phyloP scores from a whole-genome alignment of 2,113 vertebrate genomes.

The Gorsachius goisagi region DNA sequence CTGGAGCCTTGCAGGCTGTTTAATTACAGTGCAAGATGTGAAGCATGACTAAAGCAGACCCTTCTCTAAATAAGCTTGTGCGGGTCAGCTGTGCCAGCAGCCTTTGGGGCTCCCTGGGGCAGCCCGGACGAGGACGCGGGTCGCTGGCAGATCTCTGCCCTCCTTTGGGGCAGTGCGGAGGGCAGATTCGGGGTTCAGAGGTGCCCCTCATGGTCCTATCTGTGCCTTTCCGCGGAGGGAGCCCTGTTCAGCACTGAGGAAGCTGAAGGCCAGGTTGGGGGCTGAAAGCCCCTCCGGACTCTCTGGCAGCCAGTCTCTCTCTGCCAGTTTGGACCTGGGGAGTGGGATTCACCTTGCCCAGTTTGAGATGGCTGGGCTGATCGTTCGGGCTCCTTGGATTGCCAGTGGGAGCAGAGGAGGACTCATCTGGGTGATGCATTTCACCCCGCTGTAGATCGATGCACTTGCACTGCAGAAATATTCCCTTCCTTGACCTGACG shows the following conservation, averaged over 20 bases:
- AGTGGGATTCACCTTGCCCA: neutral
- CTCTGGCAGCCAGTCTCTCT: neutral
- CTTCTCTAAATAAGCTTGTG: neutral
- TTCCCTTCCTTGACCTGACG: neutral
- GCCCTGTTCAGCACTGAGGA: neutral
- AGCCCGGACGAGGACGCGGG: fast-evolving
- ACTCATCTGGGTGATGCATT: neutral
- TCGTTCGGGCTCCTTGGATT: neutral
- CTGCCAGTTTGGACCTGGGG: fast-evolving
- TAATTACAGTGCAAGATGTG: constrained; percentile 35
- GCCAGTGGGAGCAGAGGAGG: neutral
- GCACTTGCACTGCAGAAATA: neutral
- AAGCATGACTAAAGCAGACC: neutral
- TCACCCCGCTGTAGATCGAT: too few relatives aligned
- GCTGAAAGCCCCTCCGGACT: neutral
- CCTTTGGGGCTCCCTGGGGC: fast-evolving
- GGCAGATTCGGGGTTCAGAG: neutral
- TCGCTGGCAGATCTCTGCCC: neutral
- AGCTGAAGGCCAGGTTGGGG: neutral
- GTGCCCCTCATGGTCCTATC: fast-evolving
- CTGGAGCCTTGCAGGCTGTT: neutral
- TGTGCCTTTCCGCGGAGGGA: neutral
- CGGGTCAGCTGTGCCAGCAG: fast-evolving
- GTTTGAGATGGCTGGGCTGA: neutral
- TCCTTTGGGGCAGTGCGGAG: fast-evolving